Base-by-base conservation (phyloP, 1,140 invertebrate genomes). In the Aradophagus sp. region DNA sequence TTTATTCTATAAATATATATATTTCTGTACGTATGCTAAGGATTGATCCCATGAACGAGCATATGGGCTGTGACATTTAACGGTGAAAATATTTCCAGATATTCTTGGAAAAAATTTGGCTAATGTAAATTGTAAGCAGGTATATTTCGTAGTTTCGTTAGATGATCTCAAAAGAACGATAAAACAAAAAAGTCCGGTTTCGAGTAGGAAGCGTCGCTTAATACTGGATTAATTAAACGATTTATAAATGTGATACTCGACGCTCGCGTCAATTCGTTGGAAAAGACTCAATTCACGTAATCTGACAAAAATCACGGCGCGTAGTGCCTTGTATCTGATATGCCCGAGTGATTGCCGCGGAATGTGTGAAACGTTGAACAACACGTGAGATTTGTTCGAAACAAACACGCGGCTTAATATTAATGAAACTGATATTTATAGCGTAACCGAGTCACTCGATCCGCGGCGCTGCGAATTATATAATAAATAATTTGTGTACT, bases 371-470 rank as follows among this genome's bases (percentile, higher is more conserved):
- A 61, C 34, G 34, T 61, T 50, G n/a, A 42, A 50, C 42, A 61
- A 61, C 35, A 50, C 34, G 38, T 48, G 26, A 48, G 56, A 48
- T 61, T 50, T 42, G 20, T 35, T 50, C 2, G 36, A 42, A 27
- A 26, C 27, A 32, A 41, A 31, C 20, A 29, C 14, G 12, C 15
- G 19, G n/a, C 36, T 42, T 42, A 52, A 36, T 52, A 45, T 62
- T 45, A 44, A 44, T 52, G 39, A 52, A 62, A 62, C 45, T 52
- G 39, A 36, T 62, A 61, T 61, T 61, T 59, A 48, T 48, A 48
- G 35, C 17, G 13, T 10, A 48, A 61, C 13, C 27, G 5, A 48
- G 23, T 26, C 26, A 47, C 8, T 48, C 17, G 45, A 56, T 55
- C 32, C 36, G 15, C 29, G 5, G 2, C 14, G 15, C 17, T 17